These are phyloP conservation scores for Cotesia congregata DNA, from an alignment of 2,888 invertebrate species.

Conservation along the genomic window DNA sequence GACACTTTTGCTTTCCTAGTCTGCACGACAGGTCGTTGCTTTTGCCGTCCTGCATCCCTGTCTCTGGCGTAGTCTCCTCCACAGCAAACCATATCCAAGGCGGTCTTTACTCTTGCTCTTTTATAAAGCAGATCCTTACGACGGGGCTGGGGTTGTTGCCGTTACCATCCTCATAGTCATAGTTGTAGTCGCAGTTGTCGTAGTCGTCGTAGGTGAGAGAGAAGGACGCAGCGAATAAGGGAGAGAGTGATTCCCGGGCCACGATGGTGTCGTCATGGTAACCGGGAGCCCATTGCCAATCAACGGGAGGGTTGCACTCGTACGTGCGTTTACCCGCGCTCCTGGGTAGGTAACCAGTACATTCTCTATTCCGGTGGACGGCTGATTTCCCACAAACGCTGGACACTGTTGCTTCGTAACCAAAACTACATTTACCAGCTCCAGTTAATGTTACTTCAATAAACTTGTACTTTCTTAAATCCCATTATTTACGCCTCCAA, in stretches of 20 bases:
- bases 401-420: conserved; percentile 47
- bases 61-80: conserved; percentile 29
- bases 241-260: conserved; percentile 60
- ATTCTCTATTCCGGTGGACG: conserved; percentile 42
- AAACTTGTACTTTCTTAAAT: neutral
- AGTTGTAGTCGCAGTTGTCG: conserved; percentile 34
- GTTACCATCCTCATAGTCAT: neutral
- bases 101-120: conserved; percentile 13
- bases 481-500: neutral
- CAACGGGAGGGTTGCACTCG: conserved; percentile 61
- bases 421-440: neutral
- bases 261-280: conserved; percentile 63
- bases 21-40: conserved; percentile 20
- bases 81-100: neutral
- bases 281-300: conserved; percentile 63
- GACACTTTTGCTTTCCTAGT: conserved; percentile 31
- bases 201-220: conserved; percentile 35
- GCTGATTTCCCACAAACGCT: conserved; percentile 27
- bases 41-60: conserved; percentile 29
- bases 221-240: neutral
- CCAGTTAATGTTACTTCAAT: neutral
- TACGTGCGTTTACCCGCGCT: conserved; percentile 63
- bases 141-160: neutral
- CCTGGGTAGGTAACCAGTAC: conserved; percentile 32
- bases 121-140: conserved; percentile 10